Conservation (phyloP, 2,797 vertebrate genomes). For the Bucorvus abyssinicus region DNA sequence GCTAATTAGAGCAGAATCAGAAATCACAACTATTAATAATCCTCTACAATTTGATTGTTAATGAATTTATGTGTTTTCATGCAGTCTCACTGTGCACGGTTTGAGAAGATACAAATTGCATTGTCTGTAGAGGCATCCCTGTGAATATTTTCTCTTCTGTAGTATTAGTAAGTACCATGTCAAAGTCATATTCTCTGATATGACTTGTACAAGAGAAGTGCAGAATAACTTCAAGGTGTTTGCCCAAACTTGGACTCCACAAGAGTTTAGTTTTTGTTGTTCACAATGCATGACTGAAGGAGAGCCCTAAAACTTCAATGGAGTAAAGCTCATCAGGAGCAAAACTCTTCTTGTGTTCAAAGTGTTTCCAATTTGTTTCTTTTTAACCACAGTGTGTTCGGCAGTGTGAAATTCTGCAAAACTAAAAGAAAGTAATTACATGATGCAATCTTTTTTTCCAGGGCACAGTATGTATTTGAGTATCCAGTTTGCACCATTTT, state of each 20-base stretch:
- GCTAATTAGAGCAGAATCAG: background rate
- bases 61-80: background rate
- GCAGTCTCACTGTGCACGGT: background rate
- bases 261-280: background rate
- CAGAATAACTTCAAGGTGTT: constrained; percentile 6
- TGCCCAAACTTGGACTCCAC: background rate
- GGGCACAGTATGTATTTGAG: too few species aligned
- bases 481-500: background rate
- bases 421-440: too few species aligned
- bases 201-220: background rate
- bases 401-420: background rate
- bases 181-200: background rate
- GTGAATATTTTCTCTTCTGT: background rate
- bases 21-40: background rate
- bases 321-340: background rate
- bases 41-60: background rate
- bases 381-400: background rate
- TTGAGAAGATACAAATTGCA: background rate
- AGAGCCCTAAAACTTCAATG: background rate
- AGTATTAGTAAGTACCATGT: background rate
- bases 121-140: background rate
- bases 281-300: background rate
- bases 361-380: background rate
- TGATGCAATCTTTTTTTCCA: too few species aligned
- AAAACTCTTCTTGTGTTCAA: background rate